These are phyloP conservation scores for Campylomormyrus tamandua DNA, from an alignment of 2,113 vertebrate genomes.

Conservation along the genomic window DNA sequence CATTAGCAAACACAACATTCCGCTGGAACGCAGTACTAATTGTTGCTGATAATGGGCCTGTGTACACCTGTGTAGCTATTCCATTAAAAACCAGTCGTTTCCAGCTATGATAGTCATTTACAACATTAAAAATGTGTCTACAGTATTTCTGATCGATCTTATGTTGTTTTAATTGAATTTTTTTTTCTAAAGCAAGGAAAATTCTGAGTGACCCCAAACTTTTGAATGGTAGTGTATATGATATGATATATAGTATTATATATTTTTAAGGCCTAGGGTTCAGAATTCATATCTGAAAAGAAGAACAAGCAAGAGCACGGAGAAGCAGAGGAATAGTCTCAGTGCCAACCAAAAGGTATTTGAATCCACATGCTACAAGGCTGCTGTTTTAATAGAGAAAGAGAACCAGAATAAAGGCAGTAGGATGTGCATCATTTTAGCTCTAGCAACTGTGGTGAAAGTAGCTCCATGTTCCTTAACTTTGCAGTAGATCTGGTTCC, in stretches of 20 bases:
- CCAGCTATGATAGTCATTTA: no score
- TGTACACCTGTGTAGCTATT: no score
- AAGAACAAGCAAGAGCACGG: not conserved
- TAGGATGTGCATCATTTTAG: not conserved
- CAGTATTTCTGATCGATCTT: no score
- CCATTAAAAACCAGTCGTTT: no score
- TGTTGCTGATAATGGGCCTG: no score
- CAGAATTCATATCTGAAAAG: not conserved
- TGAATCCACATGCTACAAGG: not conserved
- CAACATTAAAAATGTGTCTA: no score
- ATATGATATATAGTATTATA: not conserved
- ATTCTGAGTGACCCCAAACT: no score
- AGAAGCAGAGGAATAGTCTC: not conserved
- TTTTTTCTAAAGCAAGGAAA: no score
- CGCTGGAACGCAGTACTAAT: no score
- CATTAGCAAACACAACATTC: no score
- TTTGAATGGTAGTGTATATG: not conserved
- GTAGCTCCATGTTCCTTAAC: not conserved
- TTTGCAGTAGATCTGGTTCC: not conserved
- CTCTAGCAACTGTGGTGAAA: not conserved
- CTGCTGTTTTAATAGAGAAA: not conserved
- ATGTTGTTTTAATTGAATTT: no score
- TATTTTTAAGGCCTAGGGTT: not conserved
- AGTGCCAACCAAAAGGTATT: not conserved
- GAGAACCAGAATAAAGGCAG: not conserved